Base-by-base conservation (phyloP, 2,888 invertebrate species). In the Clistopyga incitator region DNA sequence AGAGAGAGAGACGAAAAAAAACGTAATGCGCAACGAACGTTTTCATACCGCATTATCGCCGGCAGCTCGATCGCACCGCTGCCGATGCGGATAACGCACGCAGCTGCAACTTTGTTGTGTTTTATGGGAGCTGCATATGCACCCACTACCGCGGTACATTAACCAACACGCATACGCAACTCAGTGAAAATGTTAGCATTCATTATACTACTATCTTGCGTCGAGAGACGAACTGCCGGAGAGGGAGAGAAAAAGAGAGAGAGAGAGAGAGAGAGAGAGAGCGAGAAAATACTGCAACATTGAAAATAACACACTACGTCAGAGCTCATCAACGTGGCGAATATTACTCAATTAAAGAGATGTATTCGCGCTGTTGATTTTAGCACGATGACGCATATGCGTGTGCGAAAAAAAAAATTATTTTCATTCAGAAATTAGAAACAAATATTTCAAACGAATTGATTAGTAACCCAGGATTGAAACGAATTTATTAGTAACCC, bases 301-400 rank as follows among this genome's bases (percentile, higher is more conserved):
- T 70, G 52, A 70, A 52, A 70, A 70, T 70, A 70, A 54, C 52
- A 52, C 52, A 38, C 54, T 70, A 34, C 70, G 70, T 70, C 70
- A 70, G 18, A 52, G 70, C 70, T 70, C 52, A 38, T 38, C 18
- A 54, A 34, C 70, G 52, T 15, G 15, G 52, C 54, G 54, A 54
- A 70, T 70, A 34, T 70, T 54, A 38, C 70, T 52, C 52, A 70
- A 70, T 70, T 38, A 38, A 18, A 70, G 70, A 52, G 6, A n/a
- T n/a, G 59, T 29, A 13, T 59, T 8, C 23, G 10, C 2, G 54
- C 23, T 18, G 8, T 20, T 23, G 56, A 3, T 56, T 25, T 25
- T 25, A 20, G 56, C 23, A 23, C n/a, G n/a, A n/a, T n/a, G n/a
- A 13, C 15, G 50, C 50, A 18, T 50, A 18, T n/a, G n/a, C 1